A percentile compares a stretch with the other conserved stretches of the same genome.
Evolutionary conservation across 2,888 invertebrate species (phyloP).

Genomic region (Machimus atricapillus): DNA sequence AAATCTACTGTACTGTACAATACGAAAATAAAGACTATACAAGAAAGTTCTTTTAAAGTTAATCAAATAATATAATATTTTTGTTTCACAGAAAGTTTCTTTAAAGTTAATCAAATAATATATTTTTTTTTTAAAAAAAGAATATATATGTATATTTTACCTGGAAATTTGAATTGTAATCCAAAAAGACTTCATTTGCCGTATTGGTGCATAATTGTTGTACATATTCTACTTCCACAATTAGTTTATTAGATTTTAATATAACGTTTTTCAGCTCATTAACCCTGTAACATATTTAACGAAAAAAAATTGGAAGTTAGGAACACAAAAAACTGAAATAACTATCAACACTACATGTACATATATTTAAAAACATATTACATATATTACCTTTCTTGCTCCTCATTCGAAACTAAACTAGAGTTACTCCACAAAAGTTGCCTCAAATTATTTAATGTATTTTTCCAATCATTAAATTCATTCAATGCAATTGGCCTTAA

Average conservation of each 20-base stretch:
- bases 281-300: slow-evolving; percentile 1
- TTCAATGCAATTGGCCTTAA: slow-evolving; percentile 55
- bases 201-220: slow-evolving; percentile 48
- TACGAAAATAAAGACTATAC: background rate
- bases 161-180: slow-evolving; percentile 51
- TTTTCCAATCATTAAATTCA: slow-evolving; percentile 55
- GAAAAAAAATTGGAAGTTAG: background rate
- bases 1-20: too few species aligned
- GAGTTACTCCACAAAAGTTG: slow-evolving; percentile 67
- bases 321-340: background rate
- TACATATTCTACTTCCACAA: slow-evolving; percentile 55
- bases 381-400: slow-evolving; percentile 6
- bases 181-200: slow-evolving; percentile 49
- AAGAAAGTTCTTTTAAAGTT: background rate
- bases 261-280: slow-evolving; percentile 45
- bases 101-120: background rate
- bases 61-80: background rate
- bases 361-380: slow-evolving; percentile 21
- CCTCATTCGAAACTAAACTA: slow-evolving; percentile 46
- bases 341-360: background rate
- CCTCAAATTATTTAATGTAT: slow-evolving; percentile 55
- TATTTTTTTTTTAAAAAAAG: background rate
- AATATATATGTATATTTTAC: background rate
- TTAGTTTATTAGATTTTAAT: slow-evolving; percentile 51
- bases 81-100: background rate